Conservation (phyloP, 2,113 vertebrate species). For the Apeltes quadracus region DNA sequence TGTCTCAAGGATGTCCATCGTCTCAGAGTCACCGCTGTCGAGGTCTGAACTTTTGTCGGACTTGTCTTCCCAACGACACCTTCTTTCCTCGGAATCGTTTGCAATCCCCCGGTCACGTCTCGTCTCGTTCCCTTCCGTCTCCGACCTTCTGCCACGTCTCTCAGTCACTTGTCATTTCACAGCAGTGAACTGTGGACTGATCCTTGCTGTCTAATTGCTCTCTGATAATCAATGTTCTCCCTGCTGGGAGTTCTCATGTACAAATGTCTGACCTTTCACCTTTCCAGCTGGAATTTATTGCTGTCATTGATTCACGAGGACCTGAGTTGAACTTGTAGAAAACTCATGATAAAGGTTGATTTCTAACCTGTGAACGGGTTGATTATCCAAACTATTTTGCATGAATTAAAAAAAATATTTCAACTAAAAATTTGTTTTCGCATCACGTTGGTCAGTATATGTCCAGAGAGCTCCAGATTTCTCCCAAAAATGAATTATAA, state of each 20-base stretch:
- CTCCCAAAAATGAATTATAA: background rate
- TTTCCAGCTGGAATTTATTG: conserved; percentile 23
- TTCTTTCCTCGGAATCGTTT: background rate
- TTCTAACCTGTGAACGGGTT: background rate
- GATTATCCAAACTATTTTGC: too few species aligned
- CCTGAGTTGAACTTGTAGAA: conserved; percentile 55
- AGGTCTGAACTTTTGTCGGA: background rate
- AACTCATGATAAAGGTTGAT: conserved; percentile 10
- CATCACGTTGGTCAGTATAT: background rate
- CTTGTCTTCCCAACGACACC: background rate
- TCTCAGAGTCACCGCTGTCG: conserved; percentile 19
- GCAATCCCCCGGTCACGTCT: background rate
- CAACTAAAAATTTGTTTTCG: too few species aligned
- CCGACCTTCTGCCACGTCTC: conserved; percentile 29
- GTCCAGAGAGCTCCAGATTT: conserved; percentile 6
- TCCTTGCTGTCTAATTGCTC: conserved; percentile 61
- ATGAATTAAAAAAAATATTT: too few species aligned
- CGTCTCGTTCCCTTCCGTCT: conserved; percentile 1
- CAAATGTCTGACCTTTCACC: conserved; percentile 68
- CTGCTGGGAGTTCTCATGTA: conserved; percentile 48
- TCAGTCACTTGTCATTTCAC: conserved; percentile 29
- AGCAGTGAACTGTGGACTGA: conserved; percentile 75
- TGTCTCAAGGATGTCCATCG: conserved; percentile 85
- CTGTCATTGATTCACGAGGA: conserved; percentile 58
- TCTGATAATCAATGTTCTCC: conserved; percentile 70